Evolutionary conservation across 1,140 invertebrate species (phyloP), one percentile per base, ranked within the genome.

Genomic region (Lucilia sericata): DNA sequence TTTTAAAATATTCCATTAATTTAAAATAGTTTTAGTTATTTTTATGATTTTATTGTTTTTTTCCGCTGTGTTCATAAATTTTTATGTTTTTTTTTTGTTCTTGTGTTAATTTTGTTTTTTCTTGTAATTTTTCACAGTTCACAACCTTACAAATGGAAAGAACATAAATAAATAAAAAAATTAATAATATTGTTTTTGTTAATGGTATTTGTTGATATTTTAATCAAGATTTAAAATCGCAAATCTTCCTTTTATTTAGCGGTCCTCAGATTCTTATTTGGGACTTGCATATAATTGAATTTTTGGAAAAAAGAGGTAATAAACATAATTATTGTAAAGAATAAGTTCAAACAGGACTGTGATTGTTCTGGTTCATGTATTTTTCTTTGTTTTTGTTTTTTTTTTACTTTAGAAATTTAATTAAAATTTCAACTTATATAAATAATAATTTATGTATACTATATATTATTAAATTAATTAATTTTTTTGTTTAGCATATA

Each of bases 121-220:
- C 86, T 89, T 90, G 88, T 88, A 88, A 89, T 90, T 88, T 90
- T 90, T 85, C 85, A 85, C 83, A 85, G 83, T 85, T 90, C 89
- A 90, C 89, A 90, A 90, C 89, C 89, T 90, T 90, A 90, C 89
- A 90, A 90, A 89, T 90, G 89, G 88, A 90, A 90, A 90, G 65
- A 82, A 82, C 17, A 70, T 47, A 70, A 25, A 4, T 82, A 14
- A 34, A 21, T 82, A 34, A n/a, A 30, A 30, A 30, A 30, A 30
- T 30, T 30, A 30, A 60, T 47, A 47, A 60, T 36, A 42, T 75
- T 76, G 21, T 83, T 60, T 75, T 74, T 75, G 42, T 70, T 30
- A 30, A 30, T 30, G 1, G 25, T 30, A 30, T 2, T 30, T 49
- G n/a, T 75, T 83, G 36, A 76, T 74, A 76, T 47, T 34, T 47